Evolutionary conservation across 2,888 invertebrate genomes (phyloP).

Genomic region (Gryllus longicercus): DNA sequence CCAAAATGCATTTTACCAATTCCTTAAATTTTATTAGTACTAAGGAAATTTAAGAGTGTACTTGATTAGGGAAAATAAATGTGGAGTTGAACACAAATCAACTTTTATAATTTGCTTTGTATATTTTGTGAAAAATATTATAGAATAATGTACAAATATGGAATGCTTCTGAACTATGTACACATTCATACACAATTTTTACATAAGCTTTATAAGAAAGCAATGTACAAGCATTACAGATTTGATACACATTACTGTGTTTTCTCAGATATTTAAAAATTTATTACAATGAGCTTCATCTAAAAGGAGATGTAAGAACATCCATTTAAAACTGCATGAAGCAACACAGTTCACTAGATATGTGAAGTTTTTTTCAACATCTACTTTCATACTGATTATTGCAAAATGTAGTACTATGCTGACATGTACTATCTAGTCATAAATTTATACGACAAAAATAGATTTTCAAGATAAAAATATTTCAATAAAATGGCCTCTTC

Average conservation of each 20-base stretch:
- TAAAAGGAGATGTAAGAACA: background rate
- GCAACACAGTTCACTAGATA: background rate
- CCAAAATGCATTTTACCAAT: too few species aligned
- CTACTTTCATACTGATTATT: background rate
- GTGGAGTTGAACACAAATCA: too few species aligned
- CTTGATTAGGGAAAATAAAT: too few species aligned
- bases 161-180: conserved; percentile 22
- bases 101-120: background rate
- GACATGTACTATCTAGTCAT: too few species aligned
- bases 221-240: background rate
- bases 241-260: background rate
- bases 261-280: too few species aligned
- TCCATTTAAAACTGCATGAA: background rate
- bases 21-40: too few species aligned
- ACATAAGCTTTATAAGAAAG: background rate
- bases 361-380: too few species aligned
- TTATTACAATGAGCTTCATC: too few species aligned
- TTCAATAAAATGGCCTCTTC: background rate
- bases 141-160: conserved; percentile 21
- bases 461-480: background rate
- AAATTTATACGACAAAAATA: background rate
- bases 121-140: conserved; percentile 25
- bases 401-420: background rate
- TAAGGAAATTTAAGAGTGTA: too few species aligned
- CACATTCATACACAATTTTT: background rate